Evolutionary conservation across 2,113 vertebrate genomes (phyloP).

Genomic region (Scomber scombrus): DNA sequence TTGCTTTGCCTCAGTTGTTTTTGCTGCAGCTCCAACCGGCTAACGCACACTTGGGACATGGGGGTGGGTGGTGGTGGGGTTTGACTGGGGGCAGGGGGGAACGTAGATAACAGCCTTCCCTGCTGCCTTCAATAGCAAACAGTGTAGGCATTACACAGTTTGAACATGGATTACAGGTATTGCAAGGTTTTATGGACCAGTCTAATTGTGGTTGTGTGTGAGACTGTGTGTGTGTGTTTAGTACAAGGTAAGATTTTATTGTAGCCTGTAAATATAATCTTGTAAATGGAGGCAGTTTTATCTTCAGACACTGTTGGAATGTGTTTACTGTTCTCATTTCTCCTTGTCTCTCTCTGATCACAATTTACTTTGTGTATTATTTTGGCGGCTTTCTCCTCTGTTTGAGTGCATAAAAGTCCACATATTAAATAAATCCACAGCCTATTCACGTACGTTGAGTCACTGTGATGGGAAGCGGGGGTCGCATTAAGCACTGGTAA

Average conservation of each 20-base stretch:
- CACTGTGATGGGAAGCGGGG: not conserved
- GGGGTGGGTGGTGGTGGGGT: too few relatives aligned
- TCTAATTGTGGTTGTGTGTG: constrained; percentile 17
- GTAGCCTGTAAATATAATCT: constrained; percentile 4
- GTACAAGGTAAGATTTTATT: constrained; percentile 34
- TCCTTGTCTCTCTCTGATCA: not conserved
- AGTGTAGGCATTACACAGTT: constrained; percentile 10
- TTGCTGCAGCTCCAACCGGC: constrained; percentile 6
- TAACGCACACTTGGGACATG: constrained; percentile 5
- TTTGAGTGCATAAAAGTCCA: constrained; percentile 3
- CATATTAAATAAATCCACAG: not conserved
- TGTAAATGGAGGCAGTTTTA: constrained; percentile 42
- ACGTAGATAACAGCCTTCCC: not conserved
- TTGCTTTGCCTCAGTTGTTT: constrained; percentile 11
- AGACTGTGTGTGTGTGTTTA: constrained; percentile 36
- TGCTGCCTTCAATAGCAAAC: not conserved
- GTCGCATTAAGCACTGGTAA: not conserved
- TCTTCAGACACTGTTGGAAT: constrained; percentile 17
- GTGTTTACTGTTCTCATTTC: not conserved
- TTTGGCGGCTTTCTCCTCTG: not conserved
- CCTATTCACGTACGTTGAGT: not conserved
- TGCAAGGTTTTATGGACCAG: not conserved
- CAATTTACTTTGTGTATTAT: not conserved
- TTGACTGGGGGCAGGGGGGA: not conserved
- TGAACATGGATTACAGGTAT: constrained; percentile 3